A percentile compares a stretch with the other conserved stretches of the same genome.
Conservation (phyloP, 2,797 vertebrate genomes). For the Buphagus erythrorhynchus region DNA sequence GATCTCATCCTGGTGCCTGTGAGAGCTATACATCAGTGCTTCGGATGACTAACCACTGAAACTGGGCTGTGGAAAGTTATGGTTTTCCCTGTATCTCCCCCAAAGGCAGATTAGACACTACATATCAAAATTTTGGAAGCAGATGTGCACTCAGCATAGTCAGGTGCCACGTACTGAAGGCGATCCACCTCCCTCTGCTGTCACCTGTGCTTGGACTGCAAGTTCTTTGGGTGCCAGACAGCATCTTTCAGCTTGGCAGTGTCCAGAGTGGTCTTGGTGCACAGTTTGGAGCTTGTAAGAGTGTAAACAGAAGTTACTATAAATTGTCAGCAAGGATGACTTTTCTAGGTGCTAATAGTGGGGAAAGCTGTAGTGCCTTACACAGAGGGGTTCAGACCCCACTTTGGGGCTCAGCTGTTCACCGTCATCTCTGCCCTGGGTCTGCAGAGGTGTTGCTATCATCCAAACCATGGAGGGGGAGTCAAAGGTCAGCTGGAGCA, state of each 20-base stretch:
- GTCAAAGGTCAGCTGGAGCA: not conserved
- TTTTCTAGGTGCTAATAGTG: not conserved
- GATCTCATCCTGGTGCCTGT: not conserved
- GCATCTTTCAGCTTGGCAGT: not conserved
- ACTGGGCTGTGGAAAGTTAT: not conserved
- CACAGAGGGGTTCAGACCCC: not conserved
- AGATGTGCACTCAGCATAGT: rapidly evolving
- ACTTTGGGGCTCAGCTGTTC: not conserved
- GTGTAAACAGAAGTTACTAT: not conserved
- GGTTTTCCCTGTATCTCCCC: not conserved
- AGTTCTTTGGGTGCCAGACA: not conserved
- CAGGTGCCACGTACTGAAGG: rapidly evolving
- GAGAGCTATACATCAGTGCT: not conserved
- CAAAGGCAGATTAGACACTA: not conserved
- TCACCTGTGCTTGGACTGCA: not conserved
- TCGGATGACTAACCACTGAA: not conserved
- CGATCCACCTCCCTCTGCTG: not conserved
- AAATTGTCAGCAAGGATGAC: not conserved
- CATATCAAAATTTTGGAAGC: not conserved
- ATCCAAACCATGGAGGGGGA: not conserved
- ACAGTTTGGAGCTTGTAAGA: not conserved
- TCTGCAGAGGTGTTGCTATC: not conserved
- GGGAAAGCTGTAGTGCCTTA: not conserved
- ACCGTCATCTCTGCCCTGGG: not conserved
- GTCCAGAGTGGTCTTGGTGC: not conserved